These are phyloP conservation scores for Drosophila koepferae DNA, from an alignment of 2,888 invertebrate species.

Conservation along the genomic window DNA sequence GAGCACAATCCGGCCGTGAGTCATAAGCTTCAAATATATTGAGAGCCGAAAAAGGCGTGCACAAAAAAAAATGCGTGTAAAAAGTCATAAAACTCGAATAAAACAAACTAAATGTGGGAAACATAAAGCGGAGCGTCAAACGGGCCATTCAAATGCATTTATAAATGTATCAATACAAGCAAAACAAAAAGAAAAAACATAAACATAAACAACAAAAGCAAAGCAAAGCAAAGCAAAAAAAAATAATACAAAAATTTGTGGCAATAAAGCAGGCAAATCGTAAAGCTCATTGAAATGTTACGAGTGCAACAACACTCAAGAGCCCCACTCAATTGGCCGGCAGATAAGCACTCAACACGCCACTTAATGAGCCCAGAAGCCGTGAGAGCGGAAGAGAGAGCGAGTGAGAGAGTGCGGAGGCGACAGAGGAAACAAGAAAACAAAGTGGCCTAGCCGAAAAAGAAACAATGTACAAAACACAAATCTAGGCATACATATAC, in stretches of 20 bases:
- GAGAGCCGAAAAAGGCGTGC: conserved; percentile 44
- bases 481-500: neutral
- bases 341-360: conserved; percentile 62
- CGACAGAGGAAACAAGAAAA: conserved; percentile 17
- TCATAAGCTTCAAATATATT: conserved; percentile 50
- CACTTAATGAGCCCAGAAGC: conserved; percentile 75
- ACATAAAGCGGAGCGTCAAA: conserved; percentile 52
- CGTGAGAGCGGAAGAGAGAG: conserved; percentile 7
- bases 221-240: conserved; percentile 1
- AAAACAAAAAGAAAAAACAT: conserved; percentile 8
- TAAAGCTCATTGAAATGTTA: conserved; percentile 68
- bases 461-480: conserved; percentile 6
- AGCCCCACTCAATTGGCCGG: conserved; percentile 70
- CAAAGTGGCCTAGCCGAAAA: conserved; percentile 18
- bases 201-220: neutral
- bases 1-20: conserved; percentile 52
- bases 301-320: conserved; percentile 71
- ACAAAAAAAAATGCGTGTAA: conserved; percentile 49
- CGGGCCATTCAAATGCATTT: conserved; percentile 66
- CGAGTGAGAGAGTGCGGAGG: conserved; percentile 3
- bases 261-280: conserved; percentile 63
- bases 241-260: conserved; percentile 28
- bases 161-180: conserved; percentile 57
- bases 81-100: conserved; percentile 66
- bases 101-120: conserved; percentile 57